phyloP scores from a whole-genome alignment of 2,113 vertebrate species.

The Seriola quinqueradiata region DNA sequence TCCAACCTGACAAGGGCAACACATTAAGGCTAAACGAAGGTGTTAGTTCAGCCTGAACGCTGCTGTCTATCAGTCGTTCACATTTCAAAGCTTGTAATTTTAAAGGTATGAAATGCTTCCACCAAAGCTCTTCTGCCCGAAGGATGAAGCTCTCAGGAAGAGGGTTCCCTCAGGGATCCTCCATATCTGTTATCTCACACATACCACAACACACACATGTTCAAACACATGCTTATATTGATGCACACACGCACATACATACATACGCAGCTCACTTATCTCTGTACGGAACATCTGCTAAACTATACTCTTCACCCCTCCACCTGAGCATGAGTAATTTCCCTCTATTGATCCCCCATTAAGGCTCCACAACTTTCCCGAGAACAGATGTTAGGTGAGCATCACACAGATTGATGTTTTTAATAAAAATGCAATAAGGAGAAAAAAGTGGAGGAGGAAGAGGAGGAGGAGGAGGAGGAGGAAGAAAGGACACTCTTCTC shows the following conservation, averaged over 20 bases:
- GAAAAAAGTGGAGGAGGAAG: slow-evolving; percentile 29
- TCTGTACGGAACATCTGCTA: slow-evolving; percentile 74
- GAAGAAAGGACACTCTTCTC: slow-evolving; percentile 65
- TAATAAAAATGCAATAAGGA: slow-evolving; percentile 76
- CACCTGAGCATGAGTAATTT: slow-evolving; percentile 66
- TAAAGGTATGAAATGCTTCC: slow-evolving; percentile 49
- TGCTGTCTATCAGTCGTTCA: slow-evolving; percentile 50
- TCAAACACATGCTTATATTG: slow-evolving; percentile 47
- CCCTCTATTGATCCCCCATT: slow-evolving; percentile 73
- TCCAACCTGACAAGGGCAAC: slow-evolving; percentile 31
- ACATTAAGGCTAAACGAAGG: slow-evolving; percentile 49
- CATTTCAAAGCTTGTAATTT: slow-evolving; percentile 65
- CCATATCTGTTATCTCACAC: slow-evolving; percentile 47
- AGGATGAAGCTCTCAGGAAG: slow-evolving; percentile 52
- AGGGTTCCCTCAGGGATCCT: slow-evolving; percentile 57
- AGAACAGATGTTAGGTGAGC: slow-evolving; percentile 73
- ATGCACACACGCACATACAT: slow-evolving; percentile 4
- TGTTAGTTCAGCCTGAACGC: slow-evolving; percentile 54
- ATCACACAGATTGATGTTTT: slow-evolving; percentile 75
- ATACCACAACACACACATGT: slow-evolving; percentile 40
- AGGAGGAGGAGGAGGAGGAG: slow-evolving; percentile 43
- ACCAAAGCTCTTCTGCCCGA: slow-evolving; percentile 55
- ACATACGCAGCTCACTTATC: slow-evolving; percentile 33
- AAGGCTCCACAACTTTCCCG: slow-evolving; percentile 53
- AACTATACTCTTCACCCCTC: slow-evolving; percentile 55